Conservation (phyloP, 2,797 vertebrate genomes). For the Manis javanica region DNA sequence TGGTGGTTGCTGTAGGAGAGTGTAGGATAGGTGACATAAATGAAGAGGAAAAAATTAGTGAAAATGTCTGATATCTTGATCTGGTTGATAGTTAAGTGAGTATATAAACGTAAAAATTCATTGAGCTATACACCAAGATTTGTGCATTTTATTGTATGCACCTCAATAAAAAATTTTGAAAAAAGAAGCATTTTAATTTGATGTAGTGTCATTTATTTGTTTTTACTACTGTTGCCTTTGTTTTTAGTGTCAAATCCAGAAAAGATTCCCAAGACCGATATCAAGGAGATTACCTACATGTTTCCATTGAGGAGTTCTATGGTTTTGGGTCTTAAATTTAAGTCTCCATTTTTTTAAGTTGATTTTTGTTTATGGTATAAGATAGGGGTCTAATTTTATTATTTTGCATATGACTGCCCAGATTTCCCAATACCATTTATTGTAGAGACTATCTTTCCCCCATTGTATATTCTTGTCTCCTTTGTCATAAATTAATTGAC, state of each 20-base stretch:
- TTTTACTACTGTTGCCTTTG: neutral
- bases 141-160: too few relatives aligned
- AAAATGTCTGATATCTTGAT: too few relatives aligned
- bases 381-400: neutral
- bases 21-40: too few relatives aligned
- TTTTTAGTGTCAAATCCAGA: neutral
- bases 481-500: neutral
- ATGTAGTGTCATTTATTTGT: neutral
- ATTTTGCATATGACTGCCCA: neutral
- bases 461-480: neutral
- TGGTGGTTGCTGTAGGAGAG: too few relatives aligned
- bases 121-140: too few relatives aligned
- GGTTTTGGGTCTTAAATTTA: neutral
- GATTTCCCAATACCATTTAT: neutral
- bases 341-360: neutral
- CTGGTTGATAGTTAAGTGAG: too few relatives aligned
- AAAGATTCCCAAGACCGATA: neutral
- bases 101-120: too few relatives aligned
- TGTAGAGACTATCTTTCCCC: neutral
- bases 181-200: neutral
- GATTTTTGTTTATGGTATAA: neutral
- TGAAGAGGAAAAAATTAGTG: too few relatives aligned
- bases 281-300: neutral
- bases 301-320: neutral
- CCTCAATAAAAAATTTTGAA: too few relatives aligned